Evolutionary conservation across 2,888 invertebrate genomes (phyloP).

Genomic region (Aspidapion aeneum): DNA sequence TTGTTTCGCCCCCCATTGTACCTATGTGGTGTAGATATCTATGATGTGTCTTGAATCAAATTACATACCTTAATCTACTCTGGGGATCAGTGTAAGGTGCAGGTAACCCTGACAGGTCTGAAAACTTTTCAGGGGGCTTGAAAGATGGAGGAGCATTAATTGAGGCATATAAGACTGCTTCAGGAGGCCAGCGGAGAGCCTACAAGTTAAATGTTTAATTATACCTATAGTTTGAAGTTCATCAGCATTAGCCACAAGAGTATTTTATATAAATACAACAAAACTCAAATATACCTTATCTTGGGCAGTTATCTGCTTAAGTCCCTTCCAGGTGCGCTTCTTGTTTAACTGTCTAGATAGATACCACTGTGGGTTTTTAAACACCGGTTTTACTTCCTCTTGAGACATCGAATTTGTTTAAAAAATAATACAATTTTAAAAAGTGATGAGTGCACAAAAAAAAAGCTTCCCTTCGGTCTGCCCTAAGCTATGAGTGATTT

Average conservation of each 20-base stretch:
- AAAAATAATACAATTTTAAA: too few species aligned
- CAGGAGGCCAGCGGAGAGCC: constrained; percentile 71
- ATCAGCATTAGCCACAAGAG: neutral
- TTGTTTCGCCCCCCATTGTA: too few species aligned
- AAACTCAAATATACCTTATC: neutral
- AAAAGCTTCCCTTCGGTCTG: too few species aligned
- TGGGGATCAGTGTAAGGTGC: constrained; percentile 89
- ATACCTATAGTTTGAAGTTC: too few species aligned
- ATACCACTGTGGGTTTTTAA: constrained; percentile 47
- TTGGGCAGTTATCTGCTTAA: constrained; percentile 70
- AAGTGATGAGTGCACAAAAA: too few species aligned
- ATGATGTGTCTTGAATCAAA: neutral
- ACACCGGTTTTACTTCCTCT: constrained; percentile 39
- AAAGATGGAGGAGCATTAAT: constrained; percentile 91
- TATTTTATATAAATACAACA: neutral
- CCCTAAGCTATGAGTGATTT: too few species aligned
- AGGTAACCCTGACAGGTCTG: constrained; percentile 85
- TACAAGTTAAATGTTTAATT: too few species aligned
- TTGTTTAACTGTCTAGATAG: constrained; percentile 59
- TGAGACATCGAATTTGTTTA: neutral
- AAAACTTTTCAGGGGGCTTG: constrained; percentile 89
- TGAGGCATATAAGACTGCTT: constrained; percentile 76
- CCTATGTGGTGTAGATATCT: too few species aligned
- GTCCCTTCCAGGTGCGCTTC: constrained; percentile 81
- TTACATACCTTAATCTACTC: constrained; percentile 71